Evolutionary conservation across 2,888 invertebrate genomes (phyloP).

Genomic region (Octodonta nipae): DNA sequence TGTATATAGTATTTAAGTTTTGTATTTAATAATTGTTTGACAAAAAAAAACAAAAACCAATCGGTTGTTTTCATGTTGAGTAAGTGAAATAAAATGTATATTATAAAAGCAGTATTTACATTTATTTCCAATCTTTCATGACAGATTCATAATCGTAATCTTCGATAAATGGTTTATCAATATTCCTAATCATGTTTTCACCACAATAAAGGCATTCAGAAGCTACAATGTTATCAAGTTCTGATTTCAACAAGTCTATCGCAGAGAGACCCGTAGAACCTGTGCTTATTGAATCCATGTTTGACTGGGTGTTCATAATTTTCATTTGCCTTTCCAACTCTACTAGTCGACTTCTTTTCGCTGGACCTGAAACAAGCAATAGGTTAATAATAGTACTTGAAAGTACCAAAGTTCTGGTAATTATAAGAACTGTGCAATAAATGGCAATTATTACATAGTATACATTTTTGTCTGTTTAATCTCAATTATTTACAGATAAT

Average conservation of each 20-base stretch:
- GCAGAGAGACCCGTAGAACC: slow-evolving; percentile 41
- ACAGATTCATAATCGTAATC: slow-evolving; percentile 70
- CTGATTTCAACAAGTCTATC: slow-evolving; percentile 57
- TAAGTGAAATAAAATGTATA: slow-evolving; percentile 15
- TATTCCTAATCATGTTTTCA: slow-evolving; percentile 77
- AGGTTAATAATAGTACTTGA: not conserved
- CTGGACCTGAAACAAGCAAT: slow-evolving; percentile 34
- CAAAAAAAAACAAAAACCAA: slow-evolving; percentile 18
- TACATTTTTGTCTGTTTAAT: no score
- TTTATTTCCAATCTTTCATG: slow-evolving; percentile 71
- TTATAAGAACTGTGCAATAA: no score
- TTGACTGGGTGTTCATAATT: slow-evolving; percentile 40
- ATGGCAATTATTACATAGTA: no score
- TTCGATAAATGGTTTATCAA: slow-evolving; percentile 78
- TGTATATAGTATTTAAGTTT: slow-evolving; percentile 23
- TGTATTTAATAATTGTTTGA: slow-evolving; percentile 25
- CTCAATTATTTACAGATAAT: no score
- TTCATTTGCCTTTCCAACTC: slow-evolving; percentile 52
- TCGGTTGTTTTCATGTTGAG: slow-evolving; percentile 20
- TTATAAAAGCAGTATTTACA: slow-evolving; percentile 3
- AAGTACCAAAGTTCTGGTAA: not conserved
- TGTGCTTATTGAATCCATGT: slow-evolving; percentile 40
- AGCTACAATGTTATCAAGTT: slow-evolving; percentile 80
- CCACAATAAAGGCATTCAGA: slow-evolving; percentile 89
- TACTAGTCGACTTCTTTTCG: slow-evolving; percentile 46